Percentiles rank a stretch among this genome's conserved stretches.
Conservation (phyloP, 2,888 invertebrate genomes). For the Acrocera orbiculus region DNA sequence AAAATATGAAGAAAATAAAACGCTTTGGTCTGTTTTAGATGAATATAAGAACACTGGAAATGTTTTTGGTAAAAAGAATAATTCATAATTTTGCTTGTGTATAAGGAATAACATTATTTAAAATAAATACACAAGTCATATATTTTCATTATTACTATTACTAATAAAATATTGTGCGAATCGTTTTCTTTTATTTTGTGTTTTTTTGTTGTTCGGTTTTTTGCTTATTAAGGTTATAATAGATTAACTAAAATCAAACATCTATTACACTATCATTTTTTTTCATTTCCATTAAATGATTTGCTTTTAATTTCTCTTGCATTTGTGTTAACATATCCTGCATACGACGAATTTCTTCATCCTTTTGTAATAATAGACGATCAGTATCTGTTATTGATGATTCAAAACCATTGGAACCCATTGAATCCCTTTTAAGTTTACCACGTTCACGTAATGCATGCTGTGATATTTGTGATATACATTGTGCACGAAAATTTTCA, state of each 20-base stretch:
- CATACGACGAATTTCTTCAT: slow-evolving; percentile 94
- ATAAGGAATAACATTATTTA: too few relatives aligned
- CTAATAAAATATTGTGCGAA: too few relatives aligned
- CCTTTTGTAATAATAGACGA: slow-evolving; percentile 73
- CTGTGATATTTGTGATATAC: slow-evolving; percentile 85
- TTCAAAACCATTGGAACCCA: slow-evolving; percentile 36
- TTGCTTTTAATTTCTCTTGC: slow-evolving; percentile 69
- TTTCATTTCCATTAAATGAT: slow-evolving; percentile 24
- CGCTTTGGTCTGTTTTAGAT: too few relatives aligned
- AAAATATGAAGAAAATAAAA: too few relatives aligned
- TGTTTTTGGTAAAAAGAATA: too few relatives aligned
- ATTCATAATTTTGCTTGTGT: too few relatives aligned
- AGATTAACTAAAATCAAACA: slow-evolving; percentile 44
- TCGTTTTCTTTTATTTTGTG: too few relatives aligned
- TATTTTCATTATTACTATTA: too few relatives aligned
- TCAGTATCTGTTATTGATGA: slow-evolving; percentile 70
- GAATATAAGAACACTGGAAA: too few relatives aligned
- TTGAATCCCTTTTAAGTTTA: slow-evolving; percentile 83
- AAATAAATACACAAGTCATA: too few relatives aligned
- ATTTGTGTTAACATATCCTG: slow-evolving; percentile 93
- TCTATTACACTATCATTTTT: slow-evolving; percentile 64
- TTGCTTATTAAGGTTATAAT: too few relatives aligned
- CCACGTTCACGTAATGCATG: slow-evolving; percentile 72
- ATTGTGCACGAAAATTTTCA: slow-evolving; percentile 87
- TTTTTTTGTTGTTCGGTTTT: too few relatives aligned